A percentile compares a stretch with the other conserved stretches of the same genome.
phyloP scores from a whole-genome alignment of 2,113 vertebrate species.

The Ranitomeya imitator region DNA sequence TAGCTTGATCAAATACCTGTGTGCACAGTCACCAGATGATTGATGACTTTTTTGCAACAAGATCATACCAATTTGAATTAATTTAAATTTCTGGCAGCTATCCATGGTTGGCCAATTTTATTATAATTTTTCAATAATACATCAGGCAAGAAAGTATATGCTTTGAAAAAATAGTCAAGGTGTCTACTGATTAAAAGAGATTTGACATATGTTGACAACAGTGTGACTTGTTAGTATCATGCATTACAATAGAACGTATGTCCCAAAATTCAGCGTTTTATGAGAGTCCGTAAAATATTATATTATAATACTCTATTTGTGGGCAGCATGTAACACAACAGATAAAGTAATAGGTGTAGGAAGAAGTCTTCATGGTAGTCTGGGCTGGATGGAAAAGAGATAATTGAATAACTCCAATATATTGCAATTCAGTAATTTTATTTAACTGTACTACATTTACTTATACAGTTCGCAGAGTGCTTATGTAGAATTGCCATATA shows the following conservation, averaged over 20 bases:
- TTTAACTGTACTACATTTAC: too few species aligned
- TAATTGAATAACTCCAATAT: too few species aligned
- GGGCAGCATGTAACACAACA: too few species aligned
- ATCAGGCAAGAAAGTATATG: neutral
- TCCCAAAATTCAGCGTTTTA: neutral
- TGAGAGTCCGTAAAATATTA: neutral
- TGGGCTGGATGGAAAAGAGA: too few species aligned
- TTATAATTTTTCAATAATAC: neutral
- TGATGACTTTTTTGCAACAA: neutral
- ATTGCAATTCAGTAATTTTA: too few species aligned
- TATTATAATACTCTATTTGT: too few species aligned
- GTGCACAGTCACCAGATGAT: slow-evolving; percentile 6
- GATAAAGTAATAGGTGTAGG: too few species aligned
- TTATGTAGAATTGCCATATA: too few species aligned
- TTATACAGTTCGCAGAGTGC: too few species aligned
- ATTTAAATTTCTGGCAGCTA: neutral
- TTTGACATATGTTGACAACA: neutral
- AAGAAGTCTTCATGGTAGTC: too few species aligned
- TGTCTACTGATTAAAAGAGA: neutral
- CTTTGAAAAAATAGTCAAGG: neutral
- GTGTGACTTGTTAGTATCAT: neutral
- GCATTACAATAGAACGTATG: neutral
- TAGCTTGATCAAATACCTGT: neutral
- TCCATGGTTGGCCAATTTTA: neutral
- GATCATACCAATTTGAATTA: slow-evolving; percentile 14